Percentiles rank a stretch among this genome's conserved stretches.
These are phyloP conservation scores for Cyanoramphus novaezelandiae DNA, from an alignment of 2,113 vertebrate species.

Conservation along the genomic window DNA sequence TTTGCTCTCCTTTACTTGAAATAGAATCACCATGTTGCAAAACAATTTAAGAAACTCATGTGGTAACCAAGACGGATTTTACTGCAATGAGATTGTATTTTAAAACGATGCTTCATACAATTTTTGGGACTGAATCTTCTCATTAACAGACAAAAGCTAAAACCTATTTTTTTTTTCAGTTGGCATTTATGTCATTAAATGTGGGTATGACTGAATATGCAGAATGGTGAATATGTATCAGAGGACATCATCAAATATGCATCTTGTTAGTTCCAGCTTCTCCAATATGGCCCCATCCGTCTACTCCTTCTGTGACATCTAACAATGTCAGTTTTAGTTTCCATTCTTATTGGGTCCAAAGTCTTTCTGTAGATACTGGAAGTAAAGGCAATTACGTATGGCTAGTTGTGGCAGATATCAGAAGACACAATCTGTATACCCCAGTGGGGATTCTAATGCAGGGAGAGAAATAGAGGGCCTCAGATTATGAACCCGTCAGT, in stretches of 20 bases:
- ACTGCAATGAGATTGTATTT: not conserved
- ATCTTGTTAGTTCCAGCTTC: not conserved
- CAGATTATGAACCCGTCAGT: not conserved
- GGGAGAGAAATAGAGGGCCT: not conserved
- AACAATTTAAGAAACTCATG: not conserved
- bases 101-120: not conserved
- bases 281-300: not conserved
- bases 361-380: not conserved
- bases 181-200: not conserved
- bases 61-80: not conserved
- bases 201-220: not conserved
- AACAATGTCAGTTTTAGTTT: not conserved
- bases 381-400: not conserved
- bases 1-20: not conserved
- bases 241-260: not conserved
- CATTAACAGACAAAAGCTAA: not conserved
- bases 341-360: not conserved
- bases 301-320: not conserved
- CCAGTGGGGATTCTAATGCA: not conserved
- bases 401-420: constrained; percentile 20
- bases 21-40: not conserved
- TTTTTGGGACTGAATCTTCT: not conserved
- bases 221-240: not conserved
- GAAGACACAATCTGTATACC: not conserved
- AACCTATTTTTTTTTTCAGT: not conserved